Evolutionary conservation across 2,113 vertebrate genomes (phyloP).

Genomic region (Hiodon alosoides): DNA sequence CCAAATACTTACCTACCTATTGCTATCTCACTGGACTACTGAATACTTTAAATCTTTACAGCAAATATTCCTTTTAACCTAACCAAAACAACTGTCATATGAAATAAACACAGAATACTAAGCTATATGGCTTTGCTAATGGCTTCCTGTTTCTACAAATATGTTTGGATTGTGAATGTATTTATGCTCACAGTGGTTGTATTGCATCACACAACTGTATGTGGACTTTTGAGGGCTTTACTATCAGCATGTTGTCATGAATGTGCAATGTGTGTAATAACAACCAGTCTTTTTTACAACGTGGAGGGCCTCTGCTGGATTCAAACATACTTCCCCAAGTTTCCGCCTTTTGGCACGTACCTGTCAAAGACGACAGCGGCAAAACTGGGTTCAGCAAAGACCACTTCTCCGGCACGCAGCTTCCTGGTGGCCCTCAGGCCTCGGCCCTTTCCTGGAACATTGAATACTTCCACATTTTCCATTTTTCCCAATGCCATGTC

Average conservation of each 20-base stretch:
- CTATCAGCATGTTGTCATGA: neutral
- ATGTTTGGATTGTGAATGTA: too few species aligned
- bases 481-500: conserved; percentile 72
- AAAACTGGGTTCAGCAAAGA: conserved; percentile 84
- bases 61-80: neutral
- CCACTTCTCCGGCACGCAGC: conserved; percentile 73
- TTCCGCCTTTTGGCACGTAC: conserved; percentile 52
- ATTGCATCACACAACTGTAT: neutral
- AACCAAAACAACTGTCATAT: neutral
- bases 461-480: conserved; percentile 80
- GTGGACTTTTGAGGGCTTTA: neutral
- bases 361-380: conserved; percentile 92
- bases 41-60: neutral
- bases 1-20: neutral
- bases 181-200: neutral
- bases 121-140: too few species aligned
- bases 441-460: conserved; percentile 76
- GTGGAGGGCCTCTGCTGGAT: neutral
- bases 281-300: neutral
- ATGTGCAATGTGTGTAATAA: neutral
- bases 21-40: neutral
- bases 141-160: too few species aligned
- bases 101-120: too few species aligned
- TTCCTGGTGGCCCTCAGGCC: conserved; percentile 80
- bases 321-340: neutral